These are phyloP conservation scores for Cercopithecus hamlyni DNA, from an alignment of 2,797 vertebrate species.

Conservation along the genomic window DNA sequence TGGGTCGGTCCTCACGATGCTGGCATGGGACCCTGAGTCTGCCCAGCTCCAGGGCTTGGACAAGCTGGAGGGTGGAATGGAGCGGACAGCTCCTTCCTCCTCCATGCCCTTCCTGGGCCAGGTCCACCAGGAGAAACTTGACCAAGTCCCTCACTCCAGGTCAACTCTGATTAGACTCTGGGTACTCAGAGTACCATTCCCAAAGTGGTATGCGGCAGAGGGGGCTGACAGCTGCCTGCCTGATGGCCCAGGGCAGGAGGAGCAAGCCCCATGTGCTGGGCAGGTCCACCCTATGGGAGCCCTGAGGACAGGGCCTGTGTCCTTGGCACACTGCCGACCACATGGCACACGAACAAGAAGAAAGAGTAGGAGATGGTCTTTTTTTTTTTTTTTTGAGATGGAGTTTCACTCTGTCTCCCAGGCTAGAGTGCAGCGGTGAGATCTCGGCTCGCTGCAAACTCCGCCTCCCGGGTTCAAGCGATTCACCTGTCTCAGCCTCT, in stretches of 20 bases:
- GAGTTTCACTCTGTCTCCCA: too few relatives aligned
- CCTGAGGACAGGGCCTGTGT: background rate
- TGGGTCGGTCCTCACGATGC: background rate
- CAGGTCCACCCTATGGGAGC: rapidly evolving
- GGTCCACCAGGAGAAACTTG: background rate
- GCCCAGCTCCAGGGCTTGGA: background rate
- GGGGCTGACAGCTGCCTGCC: background rate
- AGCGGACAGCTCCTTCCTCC: background rate
- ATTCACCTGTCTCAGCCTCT: too few relatives aligned
- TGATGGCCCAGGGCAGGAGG: background rate
- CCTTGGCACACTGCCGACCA: background rate
- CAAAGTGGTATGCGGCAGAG: background rate
- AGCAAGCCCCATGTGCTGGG: background rate
- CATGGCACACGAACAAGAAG: background rate
- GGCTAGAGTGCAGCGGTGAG: too few relatives aligned
- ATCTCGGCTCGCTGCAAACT: too few relatives aligned
- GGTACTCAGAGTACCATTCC: background rate
- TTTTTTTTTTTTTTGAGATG: too few relatives aligned
- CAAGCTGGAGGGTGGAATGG: background rate
- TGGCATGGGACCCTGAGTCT: rapidly evolving
- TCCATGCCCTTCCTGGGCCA: background rate
- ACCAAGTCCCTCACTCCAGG: background rate
- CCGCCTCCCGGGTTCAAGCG: too few relatives aligned
- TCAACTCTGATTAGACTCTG: background rate
- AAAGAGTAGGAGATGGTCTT: background rate